Percentiles rank a stretch among this genome's conserved stretches.
These are phyloP conservation scores for Trididemnum clinides DNA, from an alignment of 23 tunicate species.

Conservation along the genomic window DNA sequence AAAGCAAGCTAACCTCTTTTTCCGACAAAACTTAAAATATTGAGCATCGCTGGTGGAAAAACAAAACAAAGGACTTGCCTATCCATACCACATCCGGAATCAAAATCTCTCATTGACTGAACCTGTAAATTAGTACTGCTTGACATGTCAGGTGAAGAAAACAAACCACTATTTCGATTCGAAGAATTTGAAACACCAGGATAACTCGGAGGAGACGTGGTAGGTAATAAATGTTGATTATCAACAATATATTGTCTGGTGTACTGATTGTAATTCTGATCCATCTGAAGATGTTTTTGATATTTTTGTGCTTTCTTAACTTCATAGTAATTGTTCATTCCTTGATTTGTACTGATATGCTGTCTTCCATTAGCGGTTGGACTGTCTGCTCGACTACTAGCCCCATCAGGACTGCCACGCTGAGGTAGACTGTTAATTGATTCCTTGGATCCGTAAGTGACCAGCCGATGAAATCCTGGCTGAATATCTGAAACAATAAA, in stretches of 20 bases:
- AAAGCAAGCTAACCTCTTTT: too few relatives aligned
- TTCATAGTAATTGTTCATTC: not conserved
- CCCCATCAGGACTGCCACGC: slow-evolving; percentile 95
- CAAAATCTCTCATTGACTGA: too few relatives aligned
- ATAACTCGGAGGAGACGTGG: slow-evolving; percentile 77
- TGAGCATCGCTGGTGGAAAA: too few relatives aligned
- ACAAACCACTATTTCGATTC: slow-evolving; percentile 57
- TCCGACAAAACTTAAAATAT: too few relatives aligned
- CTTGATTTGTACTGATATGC: not conserved
- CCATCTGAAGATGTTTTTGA: slow-evolving; percentile 43
- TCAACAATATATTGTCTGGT: slow-evolving; percentile 34
- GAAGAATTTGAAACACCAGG: slow-evolving; percentile 20
- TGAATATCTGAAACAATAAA: not conserved
- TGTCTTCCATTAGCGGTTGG: slow-evolving; percentile 33
- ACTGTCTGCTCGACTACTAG: slow-evolving; percentile 83
- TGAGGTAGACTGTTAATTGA: slow-evolving; percentile 20
- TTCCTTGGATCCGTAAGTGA: not conserved
- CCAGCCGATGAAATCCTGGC: not conserved
- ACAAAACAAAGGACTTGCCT: too few relatives aligned
- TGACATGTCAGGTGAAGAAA: slow-evolving; percentile 46
- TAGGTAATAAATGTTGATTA: slow-evolving; percentile 28
- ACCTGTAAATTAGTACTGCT: not conserved
- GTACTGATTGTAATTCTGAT: slow-evolving; percentile 65
- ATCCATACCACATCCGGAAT: too few relatives aligned
- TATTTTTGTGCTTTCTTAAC: not conserved